Percentiles rank a stretch among this genome's conserved stretches.
phyloP scores from a whole-genome alignment of 2,797 vertebrate species.

The Betta splendens region DNA sequence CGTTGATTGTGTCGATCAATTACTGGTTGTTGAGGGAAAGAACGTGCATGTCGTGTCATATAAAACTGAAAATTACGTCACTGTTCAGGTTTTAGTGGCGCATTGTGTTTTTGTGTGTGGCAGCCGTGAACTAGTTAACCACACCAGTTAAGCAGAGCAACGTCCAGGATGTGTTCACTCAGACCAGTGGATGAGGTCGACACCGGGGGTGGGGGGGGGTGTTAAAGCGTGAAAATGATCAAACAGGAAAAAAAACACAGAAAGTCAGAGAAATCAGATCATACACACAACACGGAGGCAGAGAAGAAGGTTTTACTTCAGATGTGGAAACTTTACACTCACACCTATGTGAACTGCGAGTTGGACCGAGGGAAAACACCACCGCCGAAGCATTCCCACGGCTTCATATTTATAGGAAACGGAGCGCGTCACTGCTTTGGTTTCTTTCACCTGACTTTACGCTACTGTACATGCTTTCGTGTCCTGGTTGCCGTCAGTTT shows the following conservation, averaged over 20 bases:
- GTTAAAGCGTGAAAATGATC: slow-evolving; percentile 28
- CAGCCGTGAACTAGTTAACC: slow-evolving; percentile 30
- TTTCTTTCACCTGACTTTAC: slow-evolving; percentile 50
- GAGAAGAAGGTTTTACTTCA: background rate
- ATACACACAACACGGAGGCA: background rate
- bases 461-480: slow-evolving; percentile 41
- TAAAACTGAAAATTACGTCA: slow-evolving; percentile 4
- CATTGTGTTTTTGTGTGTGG: slow-evolving; percentile 10
- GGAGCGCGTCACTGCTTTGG: slow-evolving; percentile 19
- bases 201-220: background rate
- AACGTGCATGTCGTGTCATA: background rate
- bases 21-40: background rate
- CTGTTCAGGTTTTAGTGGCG: slow-evolving; percentile 1
- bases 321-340: background rate
- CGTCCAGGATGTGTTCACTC: slow-evolving; percentile 31
- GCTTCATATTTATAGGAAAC: slow-evolving; percentile 2
- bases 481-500: slow-evolving; percentile 47
- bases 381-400: slow-evolving; percentile 11
- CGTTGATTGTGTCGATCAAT: slow-evolving; percentile 4
- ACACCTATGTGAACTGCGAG: background rate
- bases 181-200: slow-evolving; percentile 14
- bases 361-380: background rate
- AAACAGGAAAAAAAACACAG: slow-evolving; percentile 5
- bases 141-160: slow-evolving; percentile 27
- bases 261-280: background rate